Base-by-base conservation (phyloP, 2,113 vertebrate genomes). In the Takifugu flavidus region DNA sequence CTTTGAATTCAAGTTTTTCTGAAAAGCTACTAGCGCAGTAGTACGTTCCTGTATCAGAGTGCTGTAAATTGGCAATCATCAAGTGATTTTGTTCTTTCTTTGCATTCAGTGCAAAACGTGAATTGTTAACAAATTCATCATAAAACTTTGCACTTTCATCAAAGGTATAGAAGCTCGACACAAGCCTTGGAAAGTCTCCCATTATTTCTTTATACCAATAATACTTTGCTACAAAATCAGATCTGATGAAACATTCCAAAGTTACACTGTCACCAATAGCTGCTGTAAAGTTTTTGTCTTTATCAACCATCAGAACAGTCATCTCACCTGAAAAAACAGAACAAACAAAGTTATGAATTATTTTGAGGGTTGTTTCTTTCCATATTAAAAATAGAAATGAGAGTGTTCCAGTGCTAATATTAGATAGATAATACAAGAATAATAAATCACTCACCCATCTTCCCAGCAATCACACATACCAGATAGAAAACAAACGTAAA, bases 191-290 rank as follows among this genome's bases (percentile, higher is more conserved):
- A 25, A 53, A 71, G 31, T 66, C 29, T 46, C 79, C 79, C 13
- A 80, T 50, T 13, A 39, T 27, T 53, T 86, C 78, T 13, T 75
- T 81, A 26, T 61, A 82, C 79, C 77, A 85, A 25, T 71, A 58
- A 11, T 62, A n/a, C 15, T 31, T 31, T 10, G 52, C 52, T 31
- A 14, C 28, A 15, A 29, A 13, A 4, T 42, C 26, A 13, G 14
- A 5, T 13, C 42, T 0, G 5, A 60, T 45, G 7, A 58, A 63
- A 64, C 74, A 83, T 2, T 10, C 1, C 11, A 83, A 44, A 11
- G 55, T 61, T 50, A 77, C 6, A n/a, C 14, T 2, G 0, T 72
- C 59, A 4, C 80, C 74, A 28, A 53, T 14, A 56, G 0, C 57
- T 0, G 60, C 54, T 10, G 65, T 4, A 20, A 72, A 65, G 39